These are phyloP conservation scores for Bucorvus abyssinicus DNA, from an alignment of 2,797 vertebrate species.

Conservation along the genomic window DNA sequence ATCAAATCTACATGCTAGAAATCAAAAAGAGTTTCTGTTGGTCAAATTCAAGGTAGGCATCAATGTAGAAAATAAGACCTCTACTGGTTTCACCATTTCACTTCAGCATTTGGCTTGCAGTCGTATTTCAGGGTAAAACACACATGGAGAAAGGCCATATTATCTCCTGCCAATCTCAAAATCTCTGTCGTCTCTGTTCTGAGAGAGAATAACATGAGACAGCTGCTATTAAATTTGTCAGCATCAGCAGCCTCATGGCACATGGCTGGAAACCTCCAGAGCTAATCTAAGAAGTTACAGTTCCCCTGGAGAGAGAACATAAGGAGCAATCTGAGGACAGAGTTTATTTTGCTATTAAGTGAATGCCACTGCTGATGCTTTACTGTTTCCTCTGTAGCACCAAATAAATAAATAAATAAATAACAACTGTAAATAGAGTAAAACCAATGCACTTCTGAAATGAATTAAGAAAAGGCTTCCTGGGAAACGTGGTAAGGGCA, in stretches of 20 bases:
- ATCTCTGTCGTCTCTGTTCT: neutral
- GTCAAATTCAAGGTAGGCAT: neutral
- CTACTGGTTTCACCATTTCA: neutral
- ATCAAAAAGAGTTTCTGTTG: neutral
- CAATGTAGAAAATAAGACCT: neutral
- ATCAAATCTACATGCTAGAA: neutral
- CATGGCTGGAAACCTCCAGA: neutral
- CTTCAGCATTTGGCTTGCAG: neutral
- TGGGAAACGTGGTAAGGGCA: neutral
- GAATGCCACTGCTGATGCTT: neutral
- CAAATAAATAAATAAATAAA: neutral
- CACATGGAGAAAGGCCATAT: neutral
- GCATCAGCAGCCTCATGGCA: neutral
- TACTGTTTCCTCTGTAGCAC: neutral
- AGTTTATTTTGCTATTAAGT: neutral
- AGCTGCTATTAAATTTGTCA: neutral
- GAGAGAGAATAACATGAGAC: neutral
- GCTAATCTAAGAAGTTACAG: neutral
- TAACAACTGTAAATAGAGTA: neutral
- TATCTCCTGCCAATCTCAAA: neutral
- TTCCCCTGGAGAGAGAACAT: neutral
- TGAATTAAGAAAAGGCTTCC: neutral
- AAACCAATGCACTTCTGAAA: neutral
- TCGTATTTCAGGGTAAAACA: neutral
- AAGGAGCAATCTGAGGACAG: neutral